phyloP scores from a whole-genome alignment of 2,113 vertebrate species.

The Echinops telfairi region DNA sequence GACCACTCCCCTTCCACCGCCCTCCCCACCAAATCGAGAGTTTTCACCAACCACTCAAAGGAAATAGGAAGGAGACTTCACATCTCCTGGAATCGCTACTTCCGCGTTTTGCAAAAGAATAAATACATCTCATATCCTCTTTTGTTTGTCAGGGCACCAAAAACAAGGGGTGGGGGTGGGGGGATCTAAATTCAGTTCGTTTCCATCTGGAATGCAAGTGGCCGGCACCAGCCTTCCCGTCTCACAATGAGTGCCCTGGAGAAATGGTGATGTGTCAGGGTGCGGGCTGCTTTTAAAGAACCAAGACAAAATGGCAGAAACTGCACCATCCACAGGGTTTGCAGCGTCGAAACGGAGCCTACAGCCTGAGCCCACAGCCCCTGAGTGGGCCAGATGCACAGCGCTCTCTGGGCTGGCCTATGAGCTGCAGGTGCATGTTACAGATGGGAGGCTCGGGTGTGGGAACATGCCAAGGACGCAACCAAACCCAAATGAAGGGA shows the following conservation, averaged over 20 bases:
- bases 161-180: not conserved
- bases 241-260: slow-evolving; percentile 55
- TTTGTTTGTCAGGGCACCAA: slow-evolving; percentile 53
- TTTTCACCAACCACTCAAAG: slow-evolving; percentile 49
- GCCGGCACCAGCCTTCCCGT: slow-evolving; percentile 56
- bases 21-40: not conserved
- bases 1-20: not conserved
- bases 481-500: slow-evolving; percentile 86
- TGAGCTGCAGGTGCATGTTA: slow-evolving; percentile 86
- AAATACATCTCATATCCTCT: slow-evolving; percentile 58
- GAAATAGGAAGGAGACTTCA: slow-evolving; percentile 46
- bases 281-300: slow-evolving; percentile 73
- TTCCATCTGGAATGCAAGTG: slow-evolving; percentile 79
- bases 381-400: slow-evolving; percentile 79
- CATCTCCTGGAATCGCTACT: slow-evolving; percentile 14
- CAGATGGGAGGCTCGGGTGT: slow-evolving; percentile 83
- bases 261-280: slow-evolving; percentile 73
- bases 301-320: slow-evolving; percentile 76
- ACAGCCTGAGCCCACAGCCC: slow-evolving; percentile 72
- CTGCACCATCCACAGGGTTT: slow-evolving; percentile 40
- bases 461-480: slow-evolving; percentile 82
- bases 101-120: slow-evolving; percentile 70
- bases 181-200: slow-evolving; percentile 70
- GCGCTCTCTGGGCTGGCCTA: slow-evolving; percentile 73
- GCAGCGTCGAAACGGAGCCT: slow-evolving; percentile 53